A percentile compares a stretch with the other conserved stretches of the same genome.
These are phyloP conservation scores for Apostichopus parvimensis DNA, from an alignment of 35 echinoderm and acorn worm species.

Conservation along the genomic window DNA sequence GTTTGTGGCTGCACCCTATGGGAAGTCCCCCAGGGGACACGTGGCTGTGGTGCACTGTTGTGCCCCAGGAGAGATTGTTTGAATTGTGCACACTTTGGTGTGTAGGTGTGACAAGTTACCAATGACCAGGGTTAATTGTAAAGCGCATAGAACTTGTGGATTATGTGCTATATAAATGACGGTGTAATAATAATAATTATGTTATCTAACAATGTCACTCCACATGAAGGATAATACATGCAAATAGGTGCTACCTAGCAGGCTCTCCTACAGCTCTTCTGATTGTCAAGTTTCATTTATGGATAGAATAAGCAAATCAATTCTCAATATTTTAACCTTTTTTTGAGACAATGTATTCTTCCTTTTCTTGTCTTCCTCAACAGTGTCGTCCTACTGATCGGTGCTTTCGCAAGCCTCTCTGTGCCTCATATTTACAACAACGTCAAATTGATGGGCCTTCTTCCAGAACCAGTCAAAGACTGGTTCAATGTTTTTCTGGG, in stretches of 20 bases:
- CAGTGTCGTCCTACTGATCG: conserved; percentile 21
- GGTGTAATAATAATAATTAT: not conserved
- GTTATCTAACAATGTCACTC: not conserved
- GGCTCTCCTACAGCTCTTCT: not conserved
- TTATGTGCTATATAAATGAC: too few species aligned
- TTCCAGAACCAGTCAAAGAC: not conserved
- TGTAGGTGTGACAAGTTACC: too few species aligned
- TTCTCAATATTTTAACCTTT: not conserved
- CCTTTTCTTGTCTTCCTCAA: not conserved
- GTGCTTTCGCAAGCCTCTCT: not conserved
- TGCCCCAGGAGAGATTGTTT: too few species aligned
- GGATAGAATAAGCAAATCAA: not conserved
- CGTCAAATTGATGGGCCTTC: not conserved
- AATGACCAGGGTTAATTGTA: too few species aligned
- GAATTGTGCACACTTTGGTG: too few species aligned
- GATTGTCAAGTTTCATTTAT: not conserved
- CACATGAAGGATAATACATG: not conserved
- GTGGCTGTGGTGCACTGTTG: too few species aligned
- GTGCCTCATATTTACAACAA: not conserved
- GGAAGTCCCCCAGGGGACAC: too few species aligned
- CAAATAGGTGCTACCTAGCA: not conserved
- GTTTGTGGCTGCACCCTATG: too few species aligned
- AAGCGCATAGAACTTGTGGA: too few species aligned
- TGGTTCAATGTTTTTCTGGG: not conserved
- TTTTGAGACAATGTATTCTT: not conserved